These are phyloP conservation scores for Acrossocheilus wenchowensis DNA, from an alignment of 2,797 vertebrate species.

Conservation along the genomic window DNA sequence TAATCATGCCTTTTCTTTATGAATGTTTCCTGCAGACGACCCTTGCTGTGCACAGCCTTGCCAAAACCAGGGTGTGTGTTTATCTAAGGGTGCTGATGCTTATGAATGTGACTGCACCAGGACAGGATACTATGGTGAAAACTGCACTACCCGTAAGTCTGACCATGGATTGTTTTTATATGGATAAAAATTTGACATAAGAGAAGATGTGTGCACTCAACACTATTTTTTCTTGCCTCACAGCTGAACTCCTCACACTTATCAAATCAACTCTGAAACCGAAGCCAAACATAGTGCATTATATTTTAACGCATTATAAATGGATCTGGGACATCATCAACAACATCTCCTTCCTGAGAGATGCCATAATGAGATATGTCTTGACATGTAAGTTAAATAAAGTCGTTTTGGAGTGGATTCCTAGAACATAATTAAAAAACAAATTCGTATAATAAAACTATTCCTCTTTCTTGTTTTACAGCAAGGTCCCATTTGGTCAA, in stretches of 20 bases:
- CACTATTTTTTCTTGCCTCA: background rate
- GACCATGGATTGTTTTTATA: background rate
- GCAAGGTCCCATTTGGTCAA: conserved; percentile 87
- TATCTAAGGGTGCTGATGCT: conserved; percentile 76
- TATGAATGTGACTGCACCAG: conserved; percentile 95
- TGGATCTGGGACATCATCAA: conserved; percentile 93
- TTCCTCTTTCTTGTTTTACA: conserved; percentile 34
- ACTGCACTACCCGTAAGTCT: conserved; percentile 91
- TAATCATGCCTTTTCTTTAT: background rate
- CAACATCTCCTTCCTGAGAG: conserved; percentile 87
- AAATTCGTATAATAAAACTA: background rate
- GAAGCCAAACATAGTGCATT: conserved; percentile 86
- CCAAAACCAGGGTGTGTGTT: conserved; percentile 91
- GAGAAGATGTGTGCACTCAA: background rate
- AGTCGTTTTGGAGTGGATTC: background rate
- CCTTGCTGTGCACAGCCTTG: conserved; percentile 94
- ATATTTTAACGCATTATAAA: conserved; percentile 93
- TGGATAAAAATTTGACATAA: background rate
- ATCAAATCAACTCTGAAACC: conserved; percentile 86
- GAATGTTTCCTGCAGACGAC: conserved; percentile 75
- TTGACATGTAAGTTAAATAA: conserved; percentile 54
- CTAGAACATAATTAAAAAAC: background rate
- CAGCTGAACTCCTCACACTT: conserved; percentile 91
- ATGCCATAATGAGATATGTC: conserved; percentile 90
- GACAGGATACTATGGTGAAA: conserved; percentile 90